Conservation (phyloP, 2,888 invertebrate species). For the Rutpela maculata region DNA sequence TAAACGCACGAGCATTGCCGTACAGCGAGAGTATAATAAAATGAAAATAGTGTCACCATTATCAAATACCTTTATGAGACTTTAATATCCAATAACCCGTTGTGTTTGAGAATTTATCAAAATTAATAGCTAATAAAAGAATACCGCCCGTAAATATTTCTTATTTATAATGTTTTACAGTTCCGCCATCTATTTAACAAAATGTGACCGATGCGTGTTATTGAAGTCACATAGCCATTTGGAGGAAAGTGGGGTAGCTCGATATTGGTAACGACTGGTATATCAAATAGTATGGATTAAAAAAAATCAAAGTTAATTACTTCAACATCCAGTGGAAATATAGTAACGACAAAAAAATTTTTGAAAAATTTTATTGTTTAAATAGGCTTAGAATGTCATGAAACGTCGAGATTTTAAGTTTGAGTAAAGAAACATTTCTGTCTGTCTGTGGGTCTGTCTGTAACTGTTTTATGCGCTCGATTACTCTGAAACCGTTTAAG, state of each 20-base stretch:
- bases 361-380: no score
- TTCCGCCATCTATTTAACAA: conserved; percentile 46
- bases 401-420: no score
- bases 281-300: no score
- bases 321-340: no score
- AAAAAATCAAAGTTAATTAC: no score
- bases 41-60: conserved; percentile 62
- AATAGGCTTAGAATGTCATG: no score
- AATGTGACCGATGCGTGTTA: conserved; percentile 35
- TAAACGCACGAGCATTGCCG: conserved; percentile 39
- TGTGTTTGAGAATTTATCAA: conserved; percentile 64
- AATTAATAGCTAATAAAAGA: conserved; percentile 65
- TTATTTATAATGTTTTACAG: conserved; percentile 58
- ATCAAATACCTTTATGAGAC: conserved; percentile 62
- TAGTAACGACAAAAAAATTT: no score
- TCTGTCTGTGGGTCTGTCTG: no score
- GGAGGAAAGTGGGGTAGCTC: neutral
- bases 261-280: no score
- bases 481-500: no score
- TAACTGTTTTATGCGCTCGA: no score
- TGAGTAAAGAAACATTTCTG: no score
- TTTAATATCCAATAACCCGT: conserved; percentile 64
- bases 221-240: neutral
- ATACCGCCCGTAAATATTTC: conserved; percentile 58
- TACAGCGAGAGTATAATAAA: conserved; percentile 48